Conservation (phyloP, 2,797 vertebrate species). For the Erethizon dorsatum region DNA sequence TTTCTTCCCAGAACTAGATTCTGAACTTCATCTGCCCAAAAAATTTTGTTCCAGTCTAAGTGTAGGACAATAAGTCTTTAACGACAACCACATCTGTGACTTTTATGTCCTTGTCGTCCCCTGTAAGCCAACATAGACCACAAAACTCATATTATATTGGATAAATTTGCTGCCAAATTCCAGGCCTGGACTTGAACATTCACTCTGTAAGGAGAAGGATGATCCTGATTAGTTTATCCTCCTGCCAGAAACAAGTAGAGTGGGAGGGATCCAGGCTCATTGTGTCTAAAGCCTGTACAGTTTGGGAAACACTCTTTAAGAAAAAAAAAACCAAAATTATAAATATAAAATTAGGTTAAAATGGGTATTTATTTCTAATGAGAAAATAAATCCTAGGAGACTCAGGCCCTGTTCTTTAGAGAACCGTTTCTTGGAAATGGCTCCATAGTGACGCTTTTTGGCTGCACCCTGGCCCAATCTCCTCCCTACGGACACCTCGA, state of each 20-base stretch:
- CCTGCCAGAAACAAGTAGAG: neutral
- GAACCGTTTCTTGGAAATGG: neutral
- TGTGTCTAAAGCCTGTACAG: neutral
- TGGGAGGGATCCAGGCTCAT: neutral
- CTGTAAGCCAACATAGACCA: neutral
- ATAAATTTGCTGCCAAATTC: neutral
- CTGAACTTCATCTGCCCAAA: neutral
- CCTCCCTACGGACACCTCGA: neutral
- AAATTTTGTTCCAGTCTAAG: neutral
- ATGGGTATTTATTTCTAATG: neutral
- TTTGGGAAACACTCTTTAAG: neutral
- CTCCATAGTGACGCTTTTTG: neutral
- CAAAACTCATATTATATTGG: neutral
- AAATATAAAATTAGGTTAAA: neutral
- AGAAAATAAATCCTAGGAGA: neutral
- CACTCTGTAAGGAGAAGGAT: neutral
- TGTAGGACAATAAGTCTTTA: conserved; percentile 11
- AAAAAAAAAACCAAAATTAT: conserved; percentile 34
- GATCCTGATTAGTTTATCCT: neutral
- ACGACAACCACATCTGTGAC: neutral
- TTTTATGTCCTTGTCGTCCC: neutral
- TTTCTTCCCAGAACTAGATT: conserved; percentile 60
- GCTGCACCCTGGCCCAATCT: neutral
- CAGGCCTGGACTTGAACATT: neutral
- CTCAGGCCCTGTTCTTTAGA: neutral